These are phyloP conservation scores for Belonocnema kinseyi DNA, from an alignment of 1,140 invertebrate genomes.

Conservation along the genomic window DNA sequence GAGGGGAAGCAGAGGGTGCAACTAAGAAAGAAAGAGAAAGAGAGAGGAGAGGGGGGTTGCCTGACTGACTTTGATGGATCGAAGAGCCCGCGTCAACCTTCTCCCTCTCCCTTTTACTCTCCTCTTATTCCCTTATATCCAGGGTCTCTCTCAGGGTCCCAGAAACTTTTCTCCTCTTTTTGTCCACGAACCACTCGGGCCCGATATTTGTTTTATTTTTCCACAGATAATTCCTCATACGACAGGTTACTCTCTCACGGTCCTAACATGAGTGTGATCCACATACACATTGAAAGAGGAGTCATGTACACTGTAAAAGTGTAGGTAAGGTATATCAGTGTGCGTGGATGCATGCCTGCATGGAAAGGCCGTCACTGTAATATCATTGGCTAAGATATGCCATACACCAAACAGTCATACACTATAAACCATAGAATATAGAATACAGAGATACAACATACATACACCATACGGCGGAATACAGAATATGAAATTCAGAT, in stretches of 20 bases:
- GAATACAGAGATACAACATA: background rate
- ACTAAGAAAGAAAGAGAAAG: slow-evolving; percentile 34
- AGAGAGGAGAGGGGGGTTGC: slow-evolving; percentile 46
- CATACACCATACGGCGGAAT: background rate
- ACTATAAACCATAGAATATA: background rate
- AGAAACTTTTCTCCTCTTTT: slow-evolving; percentile 33
- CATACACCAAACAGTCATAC: background rate
- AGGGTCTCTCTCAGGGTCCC: slow-evolving; percentile 12
- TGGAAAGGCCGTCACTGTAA: slow-evolving; percentile 23
- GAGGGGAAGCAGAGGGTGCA: slow-evolving; percentile 43
- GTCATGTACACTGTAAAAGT: background rate
- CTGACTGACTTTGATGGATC: slow-evolving; percentile 61
- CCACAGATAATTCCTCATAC: slow-evolving; percentile 44
- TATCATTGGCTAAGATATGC: background rate
- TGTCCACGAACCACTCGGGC: slow-evolving; percentile 31
- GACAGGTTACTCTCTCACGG: slow-evolving; percentile 59
- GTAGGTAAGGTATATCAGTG: background rate
- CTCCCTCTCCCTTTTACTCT: slow-evolving; percentile 31
- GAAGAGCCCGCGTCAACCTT: slow-evolving; percentile 55
- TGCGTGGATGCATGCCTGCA: slow-evolving; percentile 22
- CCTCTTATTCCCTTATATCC: slow-evolving; percentile 31
- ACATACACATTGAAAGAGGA: slow-evolving; percentile 21
- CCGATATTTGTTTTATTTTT: slow-evolving; percentile 57
- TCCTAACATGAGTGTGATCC: slow-evolving; percentile 34
- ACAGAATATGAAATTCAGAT: background rate